Evolutionary conservation across 2,113 vertebrate species (phyloP).

Genomic region (Saimiri boliviensis): DNA sequence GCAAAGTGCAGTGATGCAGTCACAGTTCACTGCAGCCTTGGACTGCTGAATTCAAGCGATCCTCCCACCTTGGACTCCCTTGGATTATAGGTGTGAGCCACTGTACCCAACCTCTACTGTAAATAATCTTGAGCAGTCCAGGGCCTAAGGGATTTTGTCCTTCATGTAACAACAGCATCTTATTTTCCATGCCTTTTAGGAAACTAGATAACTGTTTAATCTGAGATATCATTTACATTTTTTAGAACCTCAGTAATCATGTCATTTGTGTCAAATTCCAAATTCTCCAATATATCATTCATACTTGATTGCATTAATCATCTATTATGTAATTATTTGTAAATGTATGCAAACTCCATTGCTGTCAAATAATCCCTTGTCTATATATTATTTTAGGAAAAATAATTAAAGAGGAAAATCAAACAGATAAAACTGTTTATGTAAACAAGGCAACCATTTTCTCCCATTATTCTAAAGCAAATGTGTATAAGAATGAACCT

Average conservation of each 20-base stretch:
- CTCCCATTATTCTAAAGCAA: constrained; percentile 14
- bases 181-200: background rate
- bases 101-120: background rate
- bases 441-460: background rate
- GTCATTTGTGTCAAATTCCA: background rate
- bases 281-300: background rate
- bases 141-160: background rate
- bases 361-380: background rate
- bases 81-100: too few species aligned
- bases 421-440: background rate
- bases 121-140: background rate
- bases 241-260: background rate
- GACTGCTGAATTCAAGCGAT: background rate
- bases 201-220: background rate
- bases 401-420: background rate
- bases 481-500: background rate
- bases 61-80: background rate
- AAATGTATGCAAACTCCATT: background rate
- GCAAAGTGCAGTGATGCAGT: too few species aligned
- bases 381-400: background rate
- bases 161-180: background rate
- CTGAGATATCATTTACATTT: background rate
- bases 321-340: constrained; percentile 20
- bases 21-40: too few species aligned
- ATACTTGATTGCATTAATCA: background rate